A percentile compares a stretch with the other conserved stretches of the same genome.
These are phyloP conservation scores for Plectus sambesii DNA, from an alignment of 1,140 invertebrate genomes.

Conservation along the genomic window DNA sequence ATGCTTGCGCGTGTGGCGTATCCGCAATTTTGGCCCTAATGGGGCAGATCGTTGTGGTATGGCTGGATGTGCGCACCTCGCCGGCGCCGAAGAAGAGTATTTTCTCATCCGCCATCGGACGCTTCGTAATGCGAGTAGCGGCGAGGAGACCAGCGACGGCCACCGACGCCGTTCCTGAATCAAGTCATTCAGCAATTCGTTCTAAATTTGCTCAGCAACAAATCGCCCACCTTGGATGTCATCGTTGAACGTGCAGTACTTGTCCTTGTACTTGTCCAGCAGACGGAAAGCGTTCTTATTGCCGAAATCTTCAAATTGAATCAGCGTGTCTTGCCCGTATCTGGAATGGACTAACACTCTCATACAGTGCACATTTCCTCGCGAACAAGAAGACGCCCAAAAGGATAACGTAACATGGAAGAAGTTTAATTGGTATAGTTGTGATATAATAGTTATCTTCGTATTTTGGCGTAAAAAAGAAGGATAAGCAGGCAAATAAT, in stretches of 20 bases:
- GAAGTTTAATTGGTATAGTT: too few species aligned
- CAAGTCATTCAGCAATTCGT: too few species aligned
- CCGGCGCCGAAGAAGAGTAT: conserved; percentile 84
- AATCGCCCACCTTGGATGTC: conserved; percentile 69
- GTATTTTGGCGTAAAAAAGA: too few species aligned
- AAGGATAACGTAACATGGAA: too few species aligned
- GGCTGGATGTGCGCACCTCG: conserved; percentile 54
- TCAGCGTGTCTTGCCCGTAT: conserved; percentile 48
- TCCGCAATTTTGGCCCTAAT: conserved; percentile 26
- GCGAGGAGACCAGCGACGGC: conserved; percentile 78
- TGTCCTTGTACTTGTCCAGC: conserved; percentile 69
- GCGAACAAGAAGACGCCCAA: too few species aligned
- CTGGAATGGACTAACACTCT: too few species aligned
- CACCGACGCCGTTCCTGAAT: conserved; percentile 78
- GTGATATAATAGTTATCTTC: too few species aligned
- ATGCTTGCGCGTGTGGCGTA: too few species aligned
- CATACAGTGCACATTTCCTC: too few species aligned
- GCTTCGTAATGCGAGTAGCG: conserved; percentile 64
- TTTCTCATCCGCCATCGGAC: conserved; percentile 64
- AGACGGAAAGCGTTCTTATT: conserved; percentile 82
- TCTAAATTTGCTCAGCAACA: conserved; percentile 5
- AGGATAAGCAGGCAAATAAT: too few species aligned
- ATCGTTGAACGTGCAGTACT: conserved; percentile 90
- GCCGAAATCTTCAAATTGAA: conserved; percentile 90
- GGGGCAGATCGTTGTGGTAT: conserved; percentile 19